Evolutionary conservation across 2,888 invertebrate genomes (phyloP), one percentile per base, ranked within the genome.

Genomic region (Oligia fasciuncula): DNA sequence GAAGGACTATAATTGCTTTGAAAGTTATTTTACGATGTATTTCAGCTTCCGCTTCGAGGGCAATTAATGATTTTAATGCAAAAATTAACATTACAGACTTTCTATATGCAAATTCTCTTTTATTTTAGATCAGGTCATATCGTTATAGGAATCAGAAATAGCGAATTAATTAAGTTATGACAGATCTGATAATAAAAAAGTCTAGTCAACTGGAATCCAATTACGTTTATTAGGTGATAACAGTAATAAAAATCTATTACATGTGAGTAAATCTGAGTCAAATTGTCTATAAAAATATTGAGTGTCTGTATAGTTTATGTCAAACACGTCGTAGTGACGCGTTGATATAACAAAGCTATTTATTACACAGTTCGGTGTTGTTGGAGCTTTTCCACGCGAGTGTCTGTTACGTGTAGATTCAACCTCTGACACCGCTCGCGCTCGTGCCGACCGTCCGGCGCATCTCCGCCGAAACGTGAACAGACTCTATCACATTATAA

Each of bases 21-120:
- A 94, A 95, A 95, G 94, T 94, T 93, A 93, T 93, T 93, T 94
- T 94, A 95, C 85, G 90, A 91, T 84, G 85, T 73, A 74, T 87
- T 88, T 85, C 89, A 88, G 90, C 88, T 90, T 90, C 89, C 89
- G 86, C 90, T 87, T 88, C 60, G 89, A 81, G 81, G 80, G 87
- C 90, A 91, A 93, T 91, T 91, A 91, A 87, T 87, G 88, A 85
- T 88, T 91, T 92, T 90, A 90, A 91, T 87, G 88, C 83, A 81
- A 87, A 88, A 90, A 91, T 93, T 92, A 91, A 90, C 88, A 87
- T 89, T 89, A 84, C 90, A 89, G 90, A 89, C 92, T 93, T 93
- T 93, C 92, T 88, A 89, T 91, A 93, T 93, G 93, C 88, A 93
- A 93, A 93, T 92, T 88, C 85, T 81, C 84, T 86, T 85, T 87